Percentiles rank a stretch among this genome's conserved stretches.
phyloP scores from a whole-genome alignment of 2,797 vertebrate species.

The Podarcis siculus region DNA sequence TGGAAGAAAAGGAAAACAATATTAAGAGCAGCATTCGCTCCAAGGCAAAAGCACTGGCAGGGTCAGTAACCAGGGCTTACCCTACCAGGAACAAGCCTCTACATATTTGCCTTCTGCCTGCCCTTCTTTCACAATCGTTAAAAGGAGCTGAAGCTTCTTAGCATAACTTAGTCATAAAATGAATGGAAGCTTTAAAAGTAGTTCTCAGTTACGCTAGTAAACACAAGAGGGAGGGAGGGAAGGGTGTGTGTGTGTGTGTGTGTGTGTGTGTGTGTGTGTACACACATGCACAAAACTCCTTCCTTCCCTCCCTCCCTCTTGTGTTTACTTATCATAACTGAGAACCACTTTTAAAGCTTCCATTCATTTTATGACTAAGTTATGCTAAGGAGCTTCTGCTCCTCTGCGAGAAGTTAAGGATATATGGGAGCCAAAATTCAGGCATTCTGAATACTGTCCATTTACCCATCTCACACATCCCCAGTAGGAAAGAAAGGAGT shows the following conservation, averaged over 20 bases:
- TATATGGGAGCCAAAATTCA: neutral
- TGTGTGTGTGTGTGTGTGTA: neutral
- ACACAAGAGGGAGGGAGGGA: no score
- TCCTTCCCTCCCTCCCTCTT: neutral
- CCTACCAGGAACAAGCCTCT: neutral
- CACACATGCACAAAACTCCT: no score
- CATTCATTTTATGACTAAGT: neutral
- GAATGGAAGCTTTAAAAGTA: neutral
- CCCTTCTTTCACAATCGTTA: no score
- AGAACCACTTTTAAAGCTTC: neutral
- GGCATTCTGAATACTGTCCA: neutral
- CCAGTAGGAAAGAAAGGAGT: no score
- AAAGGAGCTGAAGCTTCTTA: neutral
- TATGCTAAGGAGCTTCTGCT: neutral
- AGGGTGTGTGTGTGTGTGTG: no score
- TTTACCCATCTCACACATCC: neutral
- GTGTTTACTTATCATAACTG: neutral
- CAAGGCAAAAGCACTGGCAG: neutral
- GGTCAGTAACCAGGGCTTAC: neutral
- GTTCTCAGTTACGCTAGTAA: neutral
- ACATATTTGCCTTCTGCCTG: no score
- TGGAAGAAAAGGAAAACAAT: constrained; percentile 41
- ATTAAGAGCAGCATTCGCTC: neutral
- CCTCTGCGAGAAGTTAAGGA: neutral
- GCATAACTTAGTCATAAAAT: neutral